Evolutionary conservation across 2,113 vertebrate species (phyloP).

Genomic region (Lasiurus cinereus): DNA sequence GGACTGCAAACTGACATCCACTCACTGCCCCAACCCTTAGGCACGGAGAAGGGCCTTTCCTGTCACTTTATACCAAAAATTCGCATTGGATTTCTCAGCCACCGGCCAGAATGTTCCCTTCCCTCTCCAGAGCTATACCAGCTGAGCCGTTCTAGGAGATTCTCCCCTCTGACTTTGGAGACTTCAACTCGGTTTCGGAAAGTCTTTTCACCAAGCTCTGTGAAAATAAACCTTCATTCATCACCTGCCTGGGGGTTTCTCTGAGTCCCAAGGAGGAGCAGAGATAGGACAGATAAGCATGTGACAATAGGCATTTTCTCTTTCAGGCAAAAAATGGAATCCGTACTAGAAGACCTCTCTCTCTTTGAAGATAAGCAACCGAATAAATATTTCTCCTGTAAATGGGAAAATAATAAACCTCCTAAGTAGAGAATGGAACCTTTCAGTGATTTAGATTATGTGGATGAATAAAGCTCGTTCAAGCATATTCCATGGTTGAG

Average conservation of each 20-base stretch:
- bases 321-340: background rate
- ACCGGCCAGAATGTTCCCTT: background rate
- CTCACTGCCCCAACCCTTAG: background rate
- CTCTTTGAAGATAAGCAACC: slow-evolving; percentile 53
- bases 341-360: background rate
- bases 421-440: slow-evolving; percentile 7
- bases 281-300: background rate
- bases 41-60: background rate
- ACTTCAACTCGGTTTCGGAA: background rate
- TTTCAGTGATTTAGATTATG: background rate
- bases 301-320: background rate
- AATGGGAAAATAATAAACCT: background rate
- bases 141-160: background rate
- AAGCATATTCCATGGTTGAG: background rate
- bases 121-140: background rate
- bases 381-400: slow-evolving; percentile 35
- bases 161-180: background rate
- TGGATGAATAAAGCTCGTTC: slow-evolving; percentile 28
- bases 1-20: background rate
- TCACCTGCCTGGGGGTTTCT: background rate
- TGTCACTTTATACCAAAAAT: background rate
- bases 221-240: background rate
- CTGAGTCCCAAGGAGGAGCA: background rate
- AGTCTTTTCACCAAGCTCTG: slow-evolving; percentile 24
- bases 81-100: slow-evolving; percentile 8